These are phyloP conservation scores for Corythoichthys haematopterus DNA, from an alignment of 2,113 vertebrate species.

Conservation along the genomic window DNA sequence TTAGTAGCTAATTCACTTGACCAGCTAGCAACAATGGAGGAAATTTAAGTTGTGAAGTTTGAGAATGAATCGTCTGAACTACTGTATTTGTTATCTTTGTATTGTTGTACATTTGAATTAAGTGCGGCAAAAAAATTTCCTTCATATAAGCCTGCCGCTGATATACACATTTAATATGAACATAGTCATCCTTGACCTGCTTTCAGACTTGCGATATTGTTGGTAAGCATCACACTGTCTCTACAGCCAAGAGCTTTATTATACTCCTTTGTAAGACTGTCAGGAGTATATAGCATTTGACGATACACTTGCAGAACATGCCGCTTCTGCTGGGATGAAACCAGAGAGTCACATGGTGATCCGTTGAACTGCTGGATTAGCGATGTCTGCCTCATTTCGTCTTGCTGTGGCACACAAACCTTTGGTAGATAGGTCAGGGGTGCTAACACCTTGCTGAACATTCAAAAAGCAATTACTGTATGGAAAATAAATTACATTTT, in stretches of 20 bases:
- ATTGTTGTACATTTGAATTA: too few species aligned
- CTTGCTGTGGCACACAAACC: neutral
- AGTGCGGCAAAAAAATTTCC: neutral
- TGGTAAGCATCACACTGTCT: neutral
- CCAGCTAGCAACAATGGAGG: neutral
- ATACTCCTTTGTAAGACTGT: neutral
- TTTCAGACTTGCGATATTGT: constrained; percentile 19
- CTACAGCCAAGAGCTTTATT: neutral
- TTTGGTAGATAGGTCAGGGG: neutral
- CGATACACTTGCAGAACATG: constrained; percentile 44
- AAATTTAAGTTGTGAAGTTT: neutral
- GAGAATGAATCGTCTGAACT: neutral
- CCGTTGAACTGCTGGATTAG: constrained; percentile 23
- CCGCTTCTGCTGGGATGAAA: constrained; percentile 44
- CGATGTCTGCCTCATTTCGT: neutral
- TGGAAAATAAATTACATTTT: neutral
- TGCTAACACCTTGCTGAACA: neutral
- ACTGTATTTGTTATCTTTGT: neutral
- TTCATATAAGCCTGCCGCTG: neutral
- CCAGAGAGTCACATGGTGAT: constrained; percentile 39
- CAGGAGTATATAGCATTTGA: constrained; percentile 25
- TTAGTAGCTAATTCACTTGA: neutral
- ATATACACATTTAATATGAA: neutral
- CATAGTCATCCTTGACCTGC: constrained; percentile 26
- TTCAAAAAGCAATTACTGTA: neutral